Evolutionary conservation across 2,888 invertebrate species (phyloP).

Genomic region (Enchytraeus crypticus): DNA sequence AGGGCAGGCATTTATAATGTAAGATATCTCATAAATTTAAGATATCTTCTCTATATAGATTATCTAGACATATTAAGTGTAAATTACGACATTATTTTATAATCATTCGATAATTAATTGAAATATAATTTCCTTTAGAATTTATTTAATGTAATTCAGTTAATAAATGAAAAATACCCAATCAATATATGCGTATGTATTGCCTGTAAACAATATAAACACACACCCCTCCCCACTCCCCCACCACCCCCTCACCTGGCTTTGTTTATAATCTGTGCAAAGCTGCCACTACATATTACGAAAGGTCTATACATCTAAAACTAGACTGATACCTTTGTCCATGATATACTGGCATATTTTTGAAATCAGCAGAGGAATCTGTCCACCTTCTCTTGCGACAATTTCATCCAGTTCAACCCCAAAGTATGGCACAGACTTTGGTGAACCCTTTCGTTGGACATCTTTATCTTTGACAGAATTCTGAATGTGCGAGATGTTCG

Average conservation of each 20-base stretch:
- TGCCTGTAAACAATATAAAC: too few relatives aligned
- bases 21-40: too few relatives aligned
- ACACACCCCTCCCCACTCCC: too few relatives aligned
- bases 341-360: constrained; percentile 25
- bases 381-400: constrained; percentile 15
- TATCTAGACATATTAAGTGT: too few relatives aligned
- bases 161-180: neutral
- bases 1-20: too few relatives aligned
- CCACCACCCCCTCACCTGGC: too few relatives aligned
- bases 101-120: too few relatives aligned
- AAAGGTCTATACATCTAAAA: neutral
- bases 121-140: too few relatives aligned
- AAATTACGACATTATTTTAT: too few relatives aligned
- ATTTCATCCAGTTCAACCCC: constrained; percentile 26
- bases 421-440: constrained; percentile 18
- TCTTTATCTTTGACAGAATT: neutral
- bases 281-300: too few relatives aligned
- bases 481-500: neutral
- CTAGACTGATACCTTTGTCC: constrained; percentile 10
- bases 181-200: neutral
- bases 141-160: neutral
- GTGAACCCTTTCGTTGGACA: neutral
- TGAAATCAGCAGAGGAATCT: constrained; percentile 27
- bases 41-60: too few relatives aligned
- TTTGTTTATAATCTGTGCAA: too few relatives aligned